Percentiles rank a stretch among this genome's conserved stretches.
phyloP scores from a whole-genome alignment of 2,797 vertebrate genomes.

The Alosa sapidissima region DNA sequence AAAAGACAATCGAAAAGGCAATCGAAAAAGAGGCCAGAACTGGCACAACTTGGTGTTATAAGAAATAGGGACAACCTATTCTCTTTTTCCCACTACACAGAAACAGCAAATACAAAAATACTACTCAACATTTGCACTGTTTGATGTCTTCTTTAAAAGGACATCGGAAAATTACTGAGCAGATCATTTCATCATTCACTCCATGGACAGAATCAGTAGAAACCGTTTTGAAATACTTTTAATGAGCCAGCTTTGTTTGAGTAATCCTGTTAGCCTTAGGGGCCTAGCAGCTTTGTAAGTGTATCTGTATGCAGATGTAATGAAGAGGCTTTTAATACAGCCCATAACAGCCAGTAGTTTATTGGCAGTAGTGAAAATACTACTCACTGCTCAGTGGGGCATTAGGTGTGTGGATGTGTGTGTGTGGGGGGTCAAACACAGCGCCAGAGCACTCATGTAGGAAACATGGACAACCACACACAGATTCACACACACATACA shows the following conservation, averaged over 20 bases:
- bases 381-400: neutral
- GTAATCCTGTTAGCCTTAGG: too few species aligned
- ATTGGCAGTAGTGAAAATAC: neutral
- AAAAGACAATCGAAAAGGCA: too few species aligned
- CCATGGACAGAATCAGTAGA: neutral
- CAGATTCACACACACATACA: slow-evolving; percentile 29
- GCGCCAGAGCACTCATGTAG: neutral
- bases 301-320: too few species aligned
- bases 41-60: neutral
- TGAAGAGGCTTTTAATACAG: too few species aligned
- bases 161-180: neutral
- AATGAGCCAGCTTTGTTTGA: too few species aligned
- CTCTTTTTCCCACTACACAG: neutral
- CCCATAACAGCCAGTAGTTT: neutral
- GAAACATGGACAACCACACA: neutral
- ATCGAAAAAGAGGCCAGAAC: neutral
- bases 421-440: neutral
- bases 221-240: neutral
- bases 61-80: neutral
- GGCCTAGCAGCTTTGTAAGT: too few species aligned
- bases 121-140: neutral
- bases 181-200: neutral
- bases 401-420: neutral
- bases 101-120: neutral
- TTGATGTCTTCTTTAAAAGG: neutral